Percentiles rank a stretch among this genome's conserved stretches.
phyloP scores from a whole-genome alignment of 2,888 invertebrate genomes.

The Amblyteles armatorius region DNA sequence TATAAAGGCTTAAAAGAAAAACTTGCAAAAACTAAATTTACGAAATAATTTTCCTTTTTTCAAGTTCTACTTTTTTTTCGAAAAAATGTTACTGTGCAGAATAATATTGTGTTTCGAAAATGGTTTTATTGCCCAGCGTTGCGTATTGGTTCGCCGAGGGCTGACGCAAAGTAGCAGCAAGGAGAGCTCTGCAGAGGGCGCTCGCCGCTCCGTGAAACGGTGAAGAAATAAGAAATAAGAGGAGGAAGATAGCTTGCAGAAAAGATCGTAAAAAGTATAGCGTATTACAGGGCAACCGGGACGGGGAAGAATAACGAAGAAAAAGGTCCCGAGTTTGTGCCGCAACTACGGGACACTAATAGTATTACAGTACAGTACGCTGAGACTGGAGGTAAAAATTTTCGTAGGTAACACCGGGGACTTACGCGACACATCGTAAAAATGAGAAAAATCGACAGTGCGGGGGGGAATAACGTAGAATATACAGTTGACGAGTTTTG shows the following conservation, averaged over 20 bases:
- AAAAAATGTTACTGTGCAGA: too few species aligned
- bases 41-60: not conserved
- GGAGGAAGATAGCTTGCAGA: slow-evolving; percentile 20
- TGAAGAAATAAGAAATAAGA: not conserved
- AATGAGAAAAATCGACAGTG: slow-evolving; percentile 5
- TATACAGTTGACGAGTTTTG: slow-evolving; percentile 49
- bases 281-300: slow-evolving; percentile 28
- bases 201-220: not conserved
- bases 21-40: too few species aligned
- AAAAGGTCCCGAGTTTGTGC: slow-evolving; percentile 16
- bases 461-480: not conserved
- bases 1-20: too few species aligned
- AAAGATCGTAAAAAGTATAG: slow-evolving; percentile 44
- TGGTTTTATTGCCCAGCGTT: not conserved
- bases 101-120: not conserved
- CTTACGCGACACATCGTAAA: slow-evolving; percentile 15
- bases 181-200: not conserved
- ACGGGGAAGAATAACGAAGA: slow-evolving; percentile 17
- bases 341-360: slow-evolving; percentile 12
- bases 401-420: slow-evolving; percentile 1
- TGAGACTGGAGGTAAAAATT: not conserved
- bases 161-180: not conserved
- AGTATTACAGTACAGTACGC: not conserved
- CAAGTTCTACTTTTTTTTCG: not conserved
- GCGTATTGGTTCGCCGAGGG: slow-evolving; percentile 7